These are phyloP conservation scores for Hypanus sabinus DNA, from an alignment of 2,113 vertebrate species.

Conservation along the genomic window DNA sequence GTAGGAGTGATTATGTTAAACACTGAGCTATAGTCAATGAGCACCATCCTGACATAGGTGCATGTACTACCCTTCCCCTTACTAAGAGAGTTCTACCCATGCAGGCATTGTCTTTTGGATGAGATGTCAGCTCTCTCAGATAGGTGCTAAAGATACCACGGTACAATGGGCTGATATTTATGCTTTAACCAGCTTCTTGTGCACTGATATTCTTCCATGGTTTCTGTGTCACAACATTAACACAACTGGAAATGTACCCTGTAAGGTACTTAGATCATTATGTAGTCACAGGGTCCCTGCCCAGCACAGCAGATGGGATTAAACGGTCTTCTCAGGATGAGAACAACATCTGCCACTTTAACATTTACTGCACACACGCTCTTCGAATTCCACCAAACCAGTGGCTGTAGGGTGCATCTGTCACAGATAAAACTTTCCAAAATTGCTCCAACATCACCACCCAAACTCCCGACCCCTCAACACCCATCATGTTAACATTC, in stretches of 20 bases:
- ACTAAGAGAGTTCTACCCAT: no score
- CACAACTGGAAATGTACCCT: background rate
- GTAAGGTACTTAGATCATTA: no score
- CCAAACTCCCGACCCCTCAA: background rate
- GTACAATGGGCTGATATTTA: background rate
- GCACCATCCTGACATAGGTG: no score
- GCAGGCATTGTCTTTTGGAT: background rate
- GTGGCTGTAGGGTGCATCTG: background rate
- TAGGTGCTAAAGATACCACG: background rate
- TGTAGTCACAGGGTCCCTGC: background rate
- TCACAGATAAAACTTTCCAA: background rate
- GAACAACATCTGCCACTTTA: background rate
- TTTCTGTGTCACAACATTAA: background rate
- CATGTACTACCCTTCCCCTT: no score
- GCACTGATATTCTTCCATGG: background rate
- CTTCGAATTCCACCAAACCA: no score
- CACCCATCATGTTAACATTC: no score
- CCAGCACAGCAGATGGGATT: no score
- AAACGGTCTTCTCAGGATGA: background rate
- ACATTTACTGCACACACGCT: background rate
- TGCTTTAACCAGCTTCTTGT: background rate
- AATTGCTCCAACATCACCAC: background rate
- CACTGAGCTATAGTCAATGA: no score
- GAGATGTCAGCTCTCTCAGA: background rate
- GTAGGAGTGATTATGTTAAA: no score